phyloP scores from a whole-genome alignment of 2,888 invertebrate species.

The Melieria crassipennis region DNA sequence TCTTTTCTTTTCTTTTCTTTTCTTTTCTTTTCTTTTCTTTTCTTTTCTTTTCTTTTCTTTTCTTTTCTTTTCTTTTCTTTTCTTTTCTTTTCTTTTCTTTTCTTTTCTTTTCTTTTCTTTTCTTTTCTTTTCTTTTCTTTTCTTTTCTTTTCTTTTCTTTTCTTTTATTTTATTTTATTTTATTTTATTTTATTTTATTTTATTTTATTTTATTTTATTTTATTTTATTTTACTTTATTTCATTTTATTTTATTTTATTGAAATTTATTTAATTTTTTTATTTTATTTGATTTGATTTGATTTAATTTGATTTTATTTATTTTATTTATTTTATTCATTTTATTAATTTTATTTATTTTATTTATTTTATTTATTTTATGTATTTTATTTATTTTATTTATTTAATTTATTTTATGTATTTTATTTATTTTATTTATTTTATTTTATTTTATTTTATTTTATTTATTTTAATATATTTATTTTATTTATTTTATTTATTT shows the following conservation, averaged over 20 bases:
- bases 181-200: not conserved
- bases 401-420: too few relatives aligned
- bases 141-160: not conserved
- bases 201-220: constrained; percentile 15
- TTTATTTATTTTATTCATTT: constrained; percentile 4
- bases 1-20: not conserved
- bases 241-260: not conserved
- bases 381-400: too few relatives aligned
- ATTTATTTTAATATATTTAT: too few relatives aligned
- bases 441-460: too few relatives aligned
- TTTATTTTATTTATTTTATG: too few relatives aligned
- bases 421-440: too few relatives aligned
- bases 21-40: constrained; percentile 12
- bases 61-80: not conserved
- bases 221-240: not conserved
- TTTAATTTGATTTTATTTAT: not conserved
- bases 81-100: not conserved
- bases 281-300: constrained; percentile 6
- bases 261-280: too few relatives aligned
- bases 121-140: not conserved
- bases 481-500: too few relatives aligned
- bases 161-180: not conserved
- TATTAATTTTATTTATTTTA: too few relatives aligned
- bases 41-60: not conserved
- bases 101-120: constrained; percentile 9